Conservation (phyloP, 2,888 invertebrate species). For the Cantharis lateralis region DNA sequence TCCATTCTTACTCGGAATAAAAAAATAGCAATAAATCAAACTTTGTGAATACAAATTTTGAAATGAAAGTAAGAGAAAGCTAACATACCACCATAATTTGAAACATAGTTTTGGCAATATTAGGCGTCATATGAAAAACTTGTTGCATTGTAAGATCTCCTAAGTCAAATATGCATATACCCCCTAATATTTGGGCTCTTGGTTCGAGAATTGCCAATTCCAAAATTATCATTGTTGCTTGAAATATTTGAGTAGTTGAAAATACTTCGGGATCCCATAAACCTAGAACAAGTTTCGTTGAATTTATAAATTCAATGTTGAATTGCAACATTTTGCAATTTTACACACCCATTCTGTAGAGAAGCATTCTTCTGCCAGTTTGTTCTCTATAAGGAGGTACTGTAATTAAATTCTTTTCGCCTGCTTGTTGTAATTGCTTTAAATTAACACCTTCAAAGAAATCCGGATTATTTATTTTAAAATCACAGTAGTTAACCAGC, state of each 20-base stretch:
- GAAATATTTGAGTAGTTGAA: conserved; percentile 71
- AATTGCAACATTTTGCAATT: no score
- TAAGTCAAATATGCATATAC: conserved; percentile 76
- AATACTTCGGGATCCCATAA: conserved; percentile 75
- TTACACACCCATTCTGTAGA: conserved; percentile 70
- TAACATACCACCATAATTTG: conserved; percentile 71
- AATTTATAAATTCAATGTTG: no score
- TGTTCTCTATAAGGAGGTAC: conserved; percentile 80
- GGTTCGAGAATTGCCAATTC: conserved; percentile 78
- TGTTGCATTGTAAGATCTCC: conserved; percentile 72
- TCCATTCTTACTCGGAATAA: no score
- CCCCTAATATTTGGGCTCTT: conserved; percentile 76
- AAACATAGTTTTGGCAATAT: conserved; percentile 68
- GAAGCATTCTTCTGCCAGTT: conserved; percentile 70
- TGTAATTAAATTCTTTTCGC: conserved; percentile 69
- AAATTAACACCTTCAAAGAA: conserved; percentile 71
- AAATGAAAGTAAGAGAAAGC: no score
- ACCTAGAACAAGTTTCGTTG: conserved; percentile 39
- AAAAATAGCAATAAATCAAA: no score
- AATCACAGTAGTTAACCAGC: conserved; percentile 76
- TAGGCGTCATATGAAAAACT: conserved; percentile 74
- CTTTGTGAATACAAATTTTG: no score
- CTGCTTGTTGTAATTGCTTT: conserved; percentile 65
- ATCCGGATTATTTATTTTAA: conserved; percentile 73
- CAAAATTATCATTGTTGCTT: conserved; percentile 69